Conservation (phyloP, 2,113 vertebrate genomes). For the Cyphomyrus plagiostoma region DNA sequence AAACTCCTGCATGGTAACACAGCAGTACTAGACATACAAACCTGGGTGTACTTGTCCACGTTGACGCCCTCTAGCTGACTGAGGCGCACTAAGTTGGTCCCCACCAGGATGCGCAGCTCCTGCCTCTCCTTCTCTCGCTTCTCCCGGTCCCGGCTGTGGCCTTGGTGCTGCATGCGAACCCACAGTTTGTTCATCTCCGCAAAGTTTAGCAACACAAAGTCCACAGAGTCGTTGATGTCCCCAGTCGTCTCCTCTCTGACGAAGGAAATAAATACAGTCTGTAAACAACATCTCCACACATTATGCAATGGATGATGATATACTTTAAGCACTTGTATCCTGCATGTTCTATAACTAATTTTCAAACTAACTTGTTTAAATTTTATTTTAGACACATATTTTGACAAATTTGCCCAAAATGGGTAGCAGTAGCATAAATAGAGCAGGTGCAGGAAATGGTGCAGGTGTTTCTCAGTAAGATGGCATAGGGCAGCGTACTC, state of each 20-base stretch:
- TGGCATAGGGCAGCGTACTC: constrained; percentile 65
- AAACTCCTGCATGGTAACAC: neutral
- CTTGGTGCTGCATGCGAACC: constrained; percentile 98
- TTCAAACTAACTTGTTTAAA: neutral
- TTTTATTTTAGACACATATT: neutral
- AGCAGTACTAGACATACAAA: neutral
- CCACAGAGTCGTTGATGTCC: constrained; percentile 91
- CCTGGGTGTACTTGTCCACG: constrained; percentile 80
- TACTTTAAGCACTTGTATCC: neutral
- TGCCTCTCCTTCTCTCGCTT: constrained; percentile 93
- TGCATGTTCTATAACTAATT: neutral
- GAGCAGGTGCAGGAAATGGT: neutral
- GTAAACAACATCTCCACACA: neutral
- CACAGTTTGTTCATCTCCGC: constrained; percentile 98
- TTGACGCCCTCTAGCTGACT: constrained; percentile 96
- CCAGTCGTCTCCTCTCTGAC: constrained; percentile 87
- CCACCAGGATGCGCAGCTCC: constrained; percentile 90
- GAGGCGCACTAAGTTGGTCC: constrained; percentile 93
- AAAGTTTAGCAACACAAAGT: constrained; percentile 98
- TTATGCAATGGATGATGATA: neutral
- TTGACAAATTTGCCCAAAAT: neutral
- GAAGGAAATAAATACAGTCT: constrained; percentile 22
- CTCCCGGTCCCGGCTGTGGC: constrained; percentile 91
- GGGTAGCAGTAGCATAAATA: neutral
- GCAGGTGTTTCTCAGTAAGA: neutral